Conservation (phyloP, 2,888 invertebrate species). For the Vesta saturnalis region DNA sequence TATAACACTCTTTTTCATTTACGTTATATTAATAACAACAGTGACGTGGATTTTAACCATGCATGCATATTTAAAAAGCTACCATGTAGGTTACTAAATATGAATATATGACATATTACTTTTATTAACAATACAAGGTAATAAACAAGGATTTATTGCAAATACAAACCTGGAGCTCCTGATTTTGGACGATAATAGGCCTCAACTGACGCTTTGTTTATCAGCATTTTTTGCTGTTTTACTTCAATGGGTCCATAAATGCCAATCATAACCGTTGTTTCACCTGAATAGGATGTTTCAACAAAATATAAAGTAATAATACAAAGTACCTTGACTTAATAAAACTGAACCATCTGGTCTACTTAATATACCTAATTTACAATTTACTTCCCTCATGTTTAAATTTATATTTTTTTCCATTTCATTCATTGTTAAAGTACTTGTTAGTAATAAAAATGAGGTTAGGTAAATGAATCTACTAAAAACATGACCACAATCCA, state of each 20-base stretch:
- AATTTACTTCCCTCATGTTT: slow-evolving; percentile 49
- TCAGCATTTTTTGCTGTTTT: slow-evolving; percentile 77
- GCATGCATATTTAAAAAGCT: no score
- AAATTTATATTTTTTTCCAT: neutral
- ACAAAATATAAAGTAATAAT: slow-evolving; percentile 21
- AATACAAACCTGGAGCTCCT: slow-evolving; percentile 71
- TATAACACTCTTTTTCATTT: no score
- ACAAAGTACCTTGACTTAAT: slow-evolving; percentile 74
- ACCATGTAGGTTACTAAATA: no score
- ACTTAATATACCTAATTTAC: slow-evolving; percentile 77
- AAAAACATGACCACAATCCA: no score
- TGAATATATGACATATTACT: no score
- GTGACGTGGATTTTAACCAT: no score
- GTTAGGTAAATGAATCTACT: no score
- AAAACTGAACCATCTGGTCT: slow-evolving; percentile 83
- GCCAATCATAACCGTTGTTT: slow-evolving; percentile 79
- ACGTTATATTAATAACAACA: no score
- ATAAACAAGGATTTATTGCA: no score
- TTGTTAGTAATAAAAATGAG: neutral
- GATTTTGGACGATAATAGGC: slow-evolving; percentile 79
- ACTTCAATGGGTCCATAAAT: slow-evolving; percentile 87
- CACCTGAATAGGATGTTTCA: slow-evolving; percentile 66
- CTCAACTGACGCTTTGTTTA: slow-evolving; percentile 83
- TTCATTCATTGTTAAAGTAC: neutral
- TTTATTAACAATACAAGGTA: no score